Conservation (phyloP, 2,797 vertebrate genomes). For the Eutrigla gurnardus region DNA sequence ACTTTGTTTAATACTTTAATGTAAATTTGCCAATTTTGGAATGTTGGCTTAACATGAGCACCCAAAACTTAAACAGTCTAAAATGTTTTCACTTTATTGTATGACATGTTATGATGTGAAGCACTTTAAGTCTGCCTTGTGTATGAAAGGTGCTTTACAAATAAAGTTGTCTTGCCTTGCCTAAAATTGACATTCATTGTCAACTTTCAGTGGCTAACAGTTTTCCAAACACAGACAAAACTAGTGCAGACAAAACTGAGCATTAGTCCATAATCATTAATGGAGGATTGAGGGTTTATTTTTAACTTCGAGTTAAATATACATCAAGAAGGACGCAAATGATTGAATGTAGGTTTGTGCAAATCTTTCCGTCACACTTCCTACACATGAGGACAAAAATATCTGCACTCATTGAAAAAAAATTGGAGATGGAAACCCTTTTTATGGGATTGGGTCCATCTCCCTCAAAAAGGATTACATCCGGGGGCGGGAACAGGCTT, state of each 20-base stretch:
- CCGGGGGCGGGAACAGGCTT: constrained; percentile 27
- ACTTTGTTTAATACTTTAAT: neutral
- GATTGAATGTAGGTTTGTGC: constrained; percentile 19
- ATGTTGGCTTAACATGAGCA: neutral
- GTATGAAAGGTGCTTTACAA: too few species aligned
- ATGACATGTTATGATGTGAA: too few species aligned
- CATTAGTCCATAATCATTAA: neutral
- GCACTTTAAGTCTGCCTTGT: too few species aligned
- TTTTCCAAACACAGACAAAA: too few species aligned
- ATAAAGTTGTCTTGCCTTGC: too few species aligned
- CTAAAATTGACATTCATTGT: neutral
- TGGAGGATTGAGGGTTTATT: constrained; percentile 18
- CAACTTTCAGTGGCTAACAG: constrained; percentile 1
- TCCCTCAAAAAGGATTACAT: constrained; percentile 56
- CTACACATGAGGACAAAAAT: constrained; percentile 50
- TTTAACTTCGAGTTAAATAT: constrained; percentile 26
- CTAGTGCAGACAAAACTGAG: neutral
- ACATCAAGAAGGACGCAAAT: constrained; percentile 19
- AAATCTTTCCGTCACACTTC: constrained; percentile 37
- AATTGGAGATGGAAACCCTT: constrained; percentile 37
- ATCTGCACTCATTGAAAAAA: constrained; percentile 42
- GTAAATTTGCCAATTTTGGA: neutral
- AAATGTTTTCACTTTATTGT: too few species aligned
- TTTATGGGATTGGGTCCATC: constrained; percentile 18
- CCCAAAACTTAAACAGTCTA: too few species aligned